Base-by-base conservation (phyloP, 2,113 vertebrate species). In the Channa maculata region DNA sequence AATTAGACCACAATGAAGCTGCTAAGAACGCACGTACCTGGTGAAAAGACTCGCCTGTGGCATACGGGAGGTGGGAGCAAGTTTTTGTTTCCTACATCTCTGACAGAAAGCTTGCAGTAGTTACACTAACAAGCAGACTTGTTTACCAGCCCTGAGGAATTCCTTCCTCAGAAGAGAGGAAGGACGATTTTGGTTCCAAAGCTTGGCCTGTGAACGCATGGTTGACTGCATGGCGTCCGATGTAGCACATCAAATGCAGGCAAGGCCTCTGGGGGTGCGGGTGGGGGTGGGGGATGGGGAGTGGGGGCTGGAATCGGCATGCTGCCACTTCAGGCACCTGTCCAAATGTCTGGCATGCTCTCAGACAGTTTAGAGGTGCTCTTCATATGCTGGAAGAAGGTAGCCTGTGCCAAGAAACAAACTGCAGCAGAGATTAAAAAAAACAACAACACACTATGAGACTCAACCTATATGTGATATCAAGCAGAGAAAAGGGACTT, bases 71-170 rank as follows among this genome's bases (percentile, higher is more conserved):
- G 65, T 48, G 49, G 69, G 65, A 69, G 71, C 65, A 34, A 38
- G 51, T 77, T 83, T 83, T 82, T 65, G n/a, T 75, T 64, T 57
- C 62, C 54, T 59, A 59, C 78, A 44, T 77, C 65, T 69, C 49
- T 76, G 76, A 84, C 80, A 86, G 75, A 85, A 88, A 86, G 55
- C 69, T 61, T 3, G 60, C 73, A 71, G 62, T 71, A 79, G 80
- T 71, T 68, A 24, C 77, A 66, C 90, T 88, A 93, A 94, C 85
- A 80, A 93, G 86, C 84, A 50, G 52, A 55, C 65, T 74, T 91
- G 88, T 92, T 93, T 89, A 89, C 79, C 70, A 66, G 76, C 82
- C 83, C 83, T 12, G 75, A 89, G 84, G 75, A 88, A 80, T 79
- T 66, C 79, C 69, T 79, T 79, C 82, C 78, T 75, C 62, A 74